Evolutionary conservation across 2,888 invertebrate genomes (phyloP), one percentile per base, ranked within the genome.

Genomic region (Lasioglossum leucozonium): DNA sequence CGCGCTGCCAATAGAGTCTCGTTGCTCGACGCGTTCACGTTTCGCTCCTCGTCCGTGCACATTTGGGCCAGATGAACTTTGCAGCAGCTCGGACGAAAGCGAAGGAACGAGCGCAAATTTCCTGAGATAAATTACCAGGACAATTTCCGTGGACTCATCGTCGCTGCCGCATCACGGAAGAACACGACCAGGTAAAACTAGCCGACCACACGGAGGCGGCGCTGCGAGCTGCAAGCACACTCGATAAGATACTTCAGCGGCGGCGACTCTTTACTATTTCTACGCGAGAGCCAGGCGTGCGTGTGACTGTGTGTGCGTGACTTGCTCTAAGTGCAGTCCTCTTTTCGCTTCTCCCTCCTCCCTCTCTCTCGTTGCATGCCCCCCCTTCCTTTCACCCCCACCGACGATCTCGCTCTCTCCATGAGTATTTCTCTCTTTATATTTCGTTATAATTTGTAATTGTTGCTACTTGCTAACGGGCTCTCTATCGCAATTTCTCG

Each of bases 161-260:
- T n/a, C n/a, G n/a, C n/a, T 30, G 65, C 37, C 44, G 71, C 74
- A 72, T 78, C 78, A 37, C 51, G 75, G 65, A 72, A 76, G 40
- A n/a, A n/a, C n/a, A 58, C 80, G 65, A 72, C 37, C 55, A 44
- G 65, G 51, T 51, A 73, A 34, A 34, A 79, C 81, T 75, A 76
- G 34, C 42, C 40, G n/a, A 76, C 79, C 73, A 76, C 87, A n/a
- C n/a, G n/a, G n/a, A n/a, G 85, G 85, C 78, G 88, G 87, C 89
- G 89, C 87, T 87, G 85, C 88, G 62, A 62, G 55, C 55, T n/a
- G 30, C 73, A 13, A 80, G 65, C 83, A 78, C 47, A 78, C 47
- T 77, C 72, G 72, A 80, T 83, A 79, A 72, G 72, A 82, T 73
- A 84, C 71, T n/a, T n/a, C n/a, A n/a, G n/a, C n/a, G n/a, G n/a